Conservation (phyloP, 2,888 invertebrate species). For the Pachymerium ferrugineum region DNA sequence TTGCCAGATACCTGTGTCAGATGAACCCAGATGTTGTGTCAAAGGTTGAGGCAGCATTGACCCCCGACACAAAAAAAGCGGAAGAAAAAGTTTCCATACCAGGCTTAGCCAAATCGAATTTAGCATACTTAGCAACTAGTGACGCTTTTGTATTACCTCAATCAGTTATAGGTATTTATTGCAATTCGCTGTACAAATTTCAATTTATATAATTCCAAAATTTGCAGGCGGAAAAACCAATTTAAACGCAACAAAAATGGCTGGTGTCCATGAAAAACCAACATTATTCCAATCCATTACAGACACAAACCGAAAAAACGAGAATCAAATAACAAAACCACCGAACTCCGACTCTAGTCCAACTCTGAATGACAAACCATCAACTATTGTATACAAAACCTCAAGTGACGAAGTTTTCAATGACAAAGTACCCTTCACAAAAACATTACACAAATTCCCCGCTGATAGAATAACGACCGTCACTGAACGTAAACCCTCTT, state of each 20-base stretch:
- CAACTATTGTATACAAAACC: slow-evolving; percentile 40
- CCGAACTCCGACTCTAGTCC: neutral
- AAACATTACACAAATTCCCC: slow-evolving; percentile 43
- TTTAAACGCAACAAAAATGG: neutral
- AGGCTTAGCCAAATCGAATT: neutral
- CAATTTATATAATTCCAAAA: neutral
- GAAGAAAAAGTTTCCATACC: neutral
- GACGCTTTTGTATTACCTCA: slow-evolving; percentile 5
- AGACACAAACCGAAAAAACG: neutral
- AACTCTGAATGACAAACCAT: neutral
- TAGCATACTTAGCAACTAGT: neutral
- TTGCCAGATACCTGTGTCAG: slow-evolving; percentile 33
- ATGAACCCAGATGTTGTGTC: slow-evolving; percentile 31
- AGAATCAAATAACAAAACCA: neutral
- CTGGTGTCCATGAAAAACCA: neutral
- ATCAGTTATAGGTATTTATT: neutral
- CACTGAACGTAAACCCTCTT: slow-evolving; percentile 40
- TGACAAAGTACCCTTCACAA: slow-evolving; percentile 32
- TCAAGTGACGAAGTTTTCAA: slow-evolving; percentile 38
- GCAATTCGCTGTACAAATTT: neutral
- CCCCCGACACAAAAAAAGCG: neutral
- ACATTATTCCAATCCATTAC: too few species aligned
- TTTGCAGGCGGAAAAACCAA: neutral
- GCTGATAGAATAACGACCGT: slow-evolving; percentile 42
- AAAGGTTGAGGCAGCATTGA: slow-evolving; percentile 30